Base-by-base conservation (phyloP, 1,140 invertebrate genomes). In the Sycophaga agraensis region DNA sequence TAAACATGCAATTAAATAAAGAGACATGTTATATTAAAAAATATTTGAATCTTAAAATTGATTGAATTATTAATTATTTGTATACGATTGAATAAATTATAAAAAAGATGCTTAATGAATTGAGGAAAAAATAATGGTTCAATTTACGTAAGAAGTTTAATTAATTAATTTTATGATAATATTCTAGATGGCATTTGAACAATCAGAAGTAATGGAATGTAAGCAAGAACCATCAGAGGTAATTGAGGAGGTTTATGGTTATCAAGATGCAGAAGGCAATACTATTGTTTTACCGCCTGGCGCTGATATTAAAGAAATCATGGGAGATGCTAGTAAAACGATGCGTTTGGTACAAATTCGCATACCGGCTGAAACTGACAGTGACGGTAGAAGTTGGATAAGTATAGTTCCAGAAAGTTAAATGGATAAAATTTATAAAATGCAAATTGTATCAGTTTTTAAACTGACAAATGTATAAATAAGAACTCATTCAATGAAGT, bases 361-460 rank as follows among this genome's bases (percentile, higher is more conserved):
- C 66, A 72, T 82, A 66, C 77, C 76, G 5, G 24, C 74, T 0
- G 65, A 70, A 0, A 57, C 69, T 11, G 63, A 62, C n/a, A 68
- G 43, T 0, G 76, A 79, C 37, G 69, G 70, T 0, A 72, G 70
- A 68, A 76, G 70, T 45, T 82, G 76, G 76, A 64, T 82, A 26
- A 79, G 73, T 53, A 67, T 81, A 58, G 79, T 82, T 63, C 73
- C 76, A 69, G 74, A 75, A n/a, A n/a, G n/a, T n/a, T n/a, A n/a
- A n/a, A n/a, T n/a, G n/a, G n/a, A n/a, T n/a, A n/a, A n/a, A n/a
- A n/a, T n/a, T n/a, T n/a, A n/a, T n/a, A n/a, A n/a, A n/a, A n/a
- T n/a, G n/a, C n/a, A n/a, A n/a, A n/a, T n/a, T n/a, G n/a, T n/a
- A n/a, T n/a, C n/a, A n/a, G n/a, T n/a, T n/a, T n/a, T n/a, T n/a